phyloP scores from a whole-genome alignment of 2,888 invertebrate species.

The Anodontia alba region DNA sequence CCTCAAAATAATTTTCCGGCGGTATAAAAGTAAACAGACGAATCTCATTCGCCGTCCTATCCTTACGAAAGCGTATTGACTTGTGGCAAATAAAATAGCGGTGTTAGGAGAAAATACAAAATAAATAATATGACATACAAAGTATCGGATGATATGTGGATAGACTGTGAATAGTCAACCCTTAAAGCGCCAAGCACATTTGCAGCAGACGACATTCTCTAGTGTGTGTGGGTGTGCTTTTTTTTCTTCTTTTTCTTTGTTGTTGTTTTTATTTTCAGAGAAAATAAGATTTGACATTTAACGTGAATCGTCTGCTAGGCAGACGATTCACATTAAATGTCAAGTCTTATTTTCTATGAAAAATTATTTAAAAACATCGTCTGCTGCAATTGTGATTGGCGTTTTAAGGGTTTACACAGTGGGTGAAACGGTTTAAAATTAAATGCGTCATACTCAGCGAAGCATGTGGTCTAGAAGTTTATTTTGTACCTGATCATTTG shows the following conservation, averaged over 20 bases:
- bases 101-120: background rate
- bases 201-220: too few species aligned
- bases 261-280: too few species aligned
- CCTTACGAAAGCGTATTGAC: background rate
- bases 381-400: too few species aligned
- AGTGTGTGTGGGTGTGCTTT: too few species aligned
- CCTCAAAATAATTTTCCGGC: constrained; percentile 1
- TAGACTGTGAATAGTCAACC: background rate
- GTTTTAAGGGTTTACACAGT: too few species aligned
- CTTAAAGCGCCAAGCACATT: too few species aligned
- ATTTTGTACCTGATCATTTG: background rate
- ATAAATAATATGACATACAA: background rate
- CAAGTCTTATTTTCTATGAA: too few species aligned
- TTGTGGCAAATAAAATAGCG: constrained; percentile 4
- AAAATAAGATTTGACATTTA: too few species aligned
- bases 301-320: too few species aligned
- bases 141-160: constrained; percentile 6
- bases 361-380: too few species aligned
- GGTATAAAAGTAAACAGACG: background rate
- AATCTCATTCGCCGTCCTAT: background rate
- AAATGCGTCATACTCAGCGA: constrained; percentile 3
- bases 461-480: constrained; percentile 1
- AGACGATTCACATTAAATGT: too few species aligned
- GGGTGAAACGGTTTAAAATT: background rate
- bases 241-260: too few species aligned